phyloP scores from a whole-genome alignment of 2,888 invertebrate species.

The Chymomyza fuscimana region DNA sequence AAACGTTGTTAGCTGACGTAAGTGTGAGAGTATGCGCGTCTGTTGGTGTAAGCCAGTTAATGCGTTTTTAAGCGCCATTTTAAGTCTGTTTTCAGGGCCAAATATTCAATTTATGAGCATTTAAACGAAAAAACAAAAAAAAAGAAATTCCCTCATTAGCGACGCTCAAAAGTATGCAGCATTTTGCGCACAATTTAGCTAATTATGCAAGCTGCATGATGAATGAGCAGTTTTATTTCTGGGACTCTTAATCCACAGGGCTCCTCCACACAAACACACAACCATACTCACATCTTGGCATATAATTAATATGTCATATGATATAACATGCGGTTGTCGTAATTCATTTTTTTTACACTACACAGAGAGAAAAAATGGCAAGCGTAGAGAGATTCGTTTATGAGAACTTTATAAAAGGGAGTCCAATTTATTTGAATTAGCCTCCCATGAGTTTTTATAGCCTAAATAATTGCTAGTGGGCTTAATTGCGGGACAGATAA shows the following conservation, averaged over 20 bases:
- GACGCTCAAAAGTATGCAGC: conserved; percentile 33
- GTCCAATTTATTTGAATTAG: too few species aligned
- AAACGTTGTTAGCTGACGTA: background rate
- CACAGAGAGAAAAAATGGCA: too few species aligned
- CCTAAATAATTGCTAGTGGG: too few species aligned
- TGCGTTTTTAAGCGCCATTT: conserved; percentile 47
- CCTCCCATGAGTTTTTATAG: too few species aligned
- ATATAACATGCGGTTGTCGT: background rate
- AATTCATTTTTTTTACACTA: background rate
- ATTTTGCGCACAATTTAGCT: conserved; percentile 34
- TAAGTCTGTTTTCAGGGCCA: conserved; percentile 4
- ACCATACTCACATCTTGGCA: background rate
- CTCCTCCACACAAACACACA: background rate
- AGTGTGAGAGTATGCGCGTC: conserved; percentile 14
- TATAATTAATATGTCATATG: conserved; percentile 42
- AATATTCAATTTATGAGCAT: conserved; percentile 17
- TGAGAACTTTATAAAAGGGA: too few species aligned
- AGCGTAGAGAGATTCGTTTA: too few species aligned
- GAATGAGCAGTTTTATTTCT: conserved; percentile 4
- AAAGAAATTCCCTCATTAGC: background rate
- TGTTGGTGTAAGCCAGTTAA: conserved; percentile 21
- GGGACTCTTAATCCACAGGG: conserved; percentile 22
- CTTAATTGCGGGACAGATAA: too few species aligned
- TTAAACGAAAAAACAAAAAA: background rate
- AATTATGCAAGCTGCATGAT: conserved; percentile 43